A percentile compares a stretch with the other conserved stretches of the same genome.
Conservation (phyloP, 92 coral and sea anemone species). For the Nematostella vectensis region DNA sequence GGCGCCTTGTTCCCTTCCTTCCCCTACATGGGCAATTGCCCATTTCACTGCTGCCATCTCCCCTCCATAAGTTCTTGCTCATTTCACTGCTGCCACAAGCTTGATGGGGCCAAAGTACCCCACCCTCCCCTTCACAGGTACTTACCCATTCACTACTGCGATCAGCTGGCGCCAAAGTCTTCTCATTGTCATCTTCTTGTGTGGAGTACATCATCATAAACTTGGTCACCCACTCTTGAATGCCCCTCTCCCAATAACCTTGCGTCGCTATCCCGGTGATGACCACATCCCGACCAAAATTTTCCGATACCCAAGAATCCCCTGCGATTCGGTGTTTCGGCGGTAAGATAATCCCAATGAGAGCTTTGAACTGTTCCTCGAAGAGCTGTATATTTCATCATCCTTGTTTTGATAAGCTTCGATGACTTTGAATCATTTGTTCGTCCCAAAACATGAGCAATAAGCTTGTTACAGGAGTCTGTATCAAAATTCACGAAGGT, state of each 20-base stretch:
- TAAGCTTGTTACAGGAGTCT: conserved; percentile 30
- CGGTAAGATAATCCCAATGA: conserved; percentile 18
- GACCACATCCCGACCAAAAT: conserved; percentile 18
- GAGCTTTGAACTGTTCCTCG: conserved; percentile 26
- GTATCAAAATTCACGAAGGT: too few species aligned
- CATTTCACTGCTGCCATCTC: too few species aligned
- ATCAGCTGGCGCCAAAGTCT: too few species aligned
- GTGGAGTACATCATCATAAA: conserved; percentile 12
- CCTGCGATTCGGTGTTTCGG: conserved; percentile 4
- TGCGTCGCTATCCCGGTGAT: too few species aligned
- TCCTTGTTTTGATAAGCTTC: conserved; percentile 20
- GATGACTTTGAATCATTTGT: conserved; percentile 24
- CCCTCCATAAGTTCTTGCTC: too few species aligned
- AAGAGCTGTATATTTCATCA: conserved; percentile 20
- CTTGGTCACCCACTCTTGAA: conserved; percentile 38
- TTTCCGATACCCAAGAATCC: conserved; percentile 12
- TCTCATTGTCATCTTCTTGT: not conserved
- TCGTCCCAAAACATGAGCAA: conserved; percentile 24
- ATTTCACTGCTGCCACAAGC: too few species aligned
- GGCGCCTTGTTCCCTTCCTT: too few species aligned
- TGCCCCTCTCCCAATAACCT: conserved; percentile 24
- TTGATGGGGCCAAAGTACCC: too few species aligned
- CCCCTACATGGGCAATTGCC: too few species aligned
- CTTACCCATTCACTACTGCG: not conserved
- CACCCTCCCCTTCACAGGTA: too few species aligned